phyloP scores from a whole-genome alignment of 1,140 invertebrate species.

The Contarinia nasturtii region DNA sequence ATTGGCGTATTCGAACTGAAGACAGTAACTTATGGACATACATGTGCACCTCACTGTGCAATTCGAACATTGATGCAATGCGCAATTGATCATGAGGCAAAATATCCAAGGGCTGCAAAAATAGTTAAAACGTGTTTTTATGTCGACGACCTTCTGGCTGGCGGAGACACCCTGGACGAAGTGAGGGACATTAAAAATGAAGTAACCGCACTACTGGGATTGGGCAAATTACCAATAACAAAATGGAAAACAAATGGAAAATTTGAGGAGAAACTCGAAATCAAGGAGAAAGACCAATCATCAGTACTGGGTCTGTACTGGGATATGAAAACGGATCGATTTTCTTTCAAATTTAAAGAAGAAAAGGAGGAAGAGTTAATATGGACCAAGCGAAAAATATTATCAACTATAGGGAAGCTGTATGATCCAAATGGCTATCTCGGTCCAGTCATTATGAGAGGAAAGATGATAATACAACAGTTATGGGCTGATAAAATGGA shows the following conservation, averaged over 20 bases:
- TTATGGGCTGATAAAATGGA: conserved; percentile 8
- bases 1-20: conserved; percentile 12
- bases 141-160: conserved; percentile 12
- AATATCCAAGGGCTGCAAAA: conserved; percentile 1
- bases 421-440: conserved; percentile 16
- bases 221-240: conserved; percentile 9
- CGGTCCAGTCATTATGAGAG: conserved; percentile 11
- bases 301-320: conserved; percentile 15
- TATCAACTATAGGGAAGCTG: conserved; percentile 8
- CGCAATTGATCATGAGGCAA: conserved; percentile 11
- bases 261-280: background rate
- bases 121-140: conserved; percentile 9
- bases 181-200: conserved; percentile 10
- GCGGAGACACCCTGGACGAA: conserved; percentile 11
- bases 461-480: conserved; percentile 14
- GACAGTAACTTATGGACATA: conserved; percentile 19
- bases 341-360: conserved; percentile 4
- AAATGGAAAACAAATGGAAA: conserved; percentile 12
- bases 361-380: background rate
- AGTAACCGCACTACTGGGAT: conserved; percentile 6
- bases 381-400: conserved; percentile 8
- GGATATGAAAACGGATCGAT: conserved; percentile 12
- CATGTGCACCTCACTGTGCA: conserved; percentile 16
- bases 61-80: conserved; percentile 17
- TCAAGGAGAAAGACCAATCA: background rate